These are phyloP conservation scores for Blera fallax DNA, from an alignment of 2,888 invertebrate genomes.

Conservation along the genomic window DNA sequence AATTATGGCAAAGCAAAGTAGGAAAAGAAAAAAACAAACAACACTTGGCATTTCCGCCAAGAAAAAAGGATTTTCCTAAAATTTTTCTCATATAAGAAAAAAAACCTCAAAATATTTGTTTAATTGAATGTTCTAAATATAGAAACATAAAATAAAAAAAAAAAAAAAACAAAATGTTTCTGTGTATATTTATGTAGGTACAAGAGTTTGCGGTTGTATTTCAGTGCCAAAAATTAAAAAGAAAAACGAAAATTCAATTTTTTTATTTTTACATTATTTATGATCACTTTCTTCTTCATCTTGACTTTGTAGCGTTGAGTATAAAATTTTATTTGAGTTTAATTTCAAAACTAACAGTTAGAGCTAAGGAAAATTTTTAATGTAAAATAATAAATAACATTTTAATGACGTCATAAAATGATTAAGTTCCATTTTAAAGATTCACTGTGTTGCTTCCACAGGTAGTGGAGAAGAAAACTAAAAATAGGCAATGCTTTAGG, in stretches of 20 bases:
- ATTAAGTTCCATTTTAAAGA: background rate
- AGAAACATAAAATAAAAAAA: conserved; percentile 36
- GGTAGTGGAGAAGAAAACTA: background rate
- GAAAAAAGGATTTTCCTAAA: conserved; percentile 1
- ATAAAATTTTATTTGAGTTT: conserved; percentile 15
- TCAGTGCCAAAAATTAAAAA: conserved; percentile 52
- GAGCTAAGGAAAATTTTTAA: background rate
- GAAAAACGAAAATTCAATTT: background rate
- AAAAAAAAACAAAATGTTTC: background rate
- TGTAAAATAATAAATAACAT: conserved; percentile 20
- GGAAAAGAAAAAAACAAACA: background rate
- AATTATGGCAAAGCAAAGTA: background rate
- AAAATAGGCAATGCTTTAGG: conserved; percentile 15
- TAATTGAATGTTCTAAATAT: conserved; percentile 40
- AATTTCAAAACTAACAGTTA: background rate
- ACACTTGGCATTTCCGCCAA: background rate
- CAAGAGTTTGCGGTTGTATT: conserved; percentile 43
- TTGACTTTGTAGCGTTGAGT: conserved; percentile 29
- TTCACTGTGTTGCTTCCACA: background rate
- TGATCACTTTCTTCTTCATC: conserved; percentile 47
- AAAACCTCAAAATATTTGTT: conserved; percentile 22
- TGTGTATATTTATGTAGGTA: conserved; percentile 26
- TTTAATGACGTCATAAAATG: conserved; percentile 36
- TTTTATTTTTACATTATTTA: conserved; percentile 54
- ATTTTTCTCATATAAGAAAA: background rate